Conservation (phyloP, 1,140 invertebrate species). For the Teleopsis dalmanni region DNA sequence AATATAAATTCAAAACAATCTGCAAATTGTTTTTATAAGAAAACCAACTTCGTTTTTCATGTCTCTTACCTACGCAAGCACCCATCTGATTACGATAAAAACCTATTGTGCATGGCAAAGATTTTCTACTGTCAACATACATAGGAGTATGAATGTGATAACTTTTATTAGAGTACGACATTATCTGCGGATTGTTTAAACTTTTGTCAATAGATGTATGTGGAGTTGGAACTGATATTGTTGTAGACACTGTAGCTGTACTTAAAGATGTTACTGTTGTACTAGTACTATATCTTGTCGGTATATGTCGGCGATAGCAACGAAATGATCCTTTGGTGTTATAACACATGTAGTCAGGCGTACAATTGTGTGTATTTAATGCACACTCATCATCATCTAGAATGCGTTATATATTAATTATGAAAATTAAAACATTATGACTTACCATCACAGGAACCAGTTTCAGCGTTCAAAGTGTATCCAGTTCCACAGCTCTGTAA, state of each 20-base stretch:
- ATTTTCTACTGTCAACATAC: not conserved
- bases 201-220: too few species aligned
- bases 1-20: too few species aligned
- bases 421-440: not conserved
- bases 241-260: not conserved
- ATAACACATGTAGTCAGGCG: constrained; percentile 67
- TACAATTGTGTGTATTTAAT: constrained; percentile 75
- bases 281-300: constrained; percentile 21
- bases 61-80: constrained; percentile 36
- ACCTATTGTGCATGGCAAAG: constrained; percentile 21
- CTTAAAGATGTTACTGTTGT: constrained; percentile 15
- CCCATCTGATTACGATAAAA: constrained; percentile 32
- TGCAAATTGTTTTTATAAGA: too few species aligned
- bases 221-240: too few species aligned
- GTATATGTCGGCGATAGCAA: constrained; percentile 26
- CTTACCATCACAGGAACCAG: constrained; percentile 77
- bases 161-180: too few species aligned
- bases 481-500: constrained; percentile 89
- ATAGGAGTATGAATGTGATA: too few species aligned
- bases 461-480: constrained; percentile 84
- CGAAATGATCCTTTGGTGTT: constrained; percentile 57
- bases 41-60: too few species aligned
- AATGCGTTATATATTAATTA: constrained; percentile 1
- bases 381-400: constrained; percentile 89
- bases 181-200: too few species aligned